phyloP scores from a whole-genome alignment of 2,797 vertebrate species.

The Chiroxiphia lanceolata region DNA sequence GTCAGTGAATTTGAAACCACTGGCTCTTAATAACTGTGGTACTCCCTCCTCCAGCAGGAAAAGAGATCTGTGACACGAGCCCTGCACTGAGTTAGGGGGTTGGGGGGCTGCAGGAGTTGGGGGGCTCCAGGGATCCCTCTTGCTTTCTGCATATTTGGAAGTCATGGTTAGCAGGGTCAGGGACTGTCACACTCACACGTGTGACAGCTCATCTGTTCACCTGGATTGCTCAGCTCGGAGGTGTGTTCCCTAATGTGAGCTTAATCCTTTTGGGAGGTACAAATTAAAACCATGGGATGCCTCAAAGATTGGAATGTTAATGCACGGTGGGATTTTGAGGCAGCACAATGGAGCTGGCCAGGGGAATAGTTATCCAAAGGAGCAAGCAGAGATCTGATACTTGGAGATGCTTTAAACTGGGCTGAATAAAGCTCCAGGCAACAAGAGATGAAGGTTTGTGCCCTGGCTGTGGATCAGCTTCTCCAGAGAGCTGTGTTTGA shows the following conservation, averaged over 20 bases:
- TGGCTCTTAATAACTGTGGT: not conserved
- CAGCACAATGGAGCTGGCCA: not conserved
- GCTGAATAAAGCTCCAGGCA: not conserved
- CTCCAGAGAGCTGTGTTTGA: not conserved
- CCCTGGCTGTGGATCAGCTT: not conserved
- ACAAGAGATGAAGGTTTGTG: not conserved
- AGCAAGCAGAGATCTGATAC: not conserved
- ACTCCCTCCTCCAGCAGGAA: not conserved
- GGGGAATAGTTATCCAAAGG: not conserved
- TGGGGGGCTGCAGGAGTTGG: not conserved
- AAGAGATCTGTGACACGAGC: fast-evolving
- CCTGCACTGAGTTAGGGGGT: fast-evolving
- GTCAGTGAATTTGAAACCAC: not conserved
- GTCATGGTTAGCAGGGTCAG: not conserved
- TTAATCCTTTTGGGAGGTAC: not conserved
- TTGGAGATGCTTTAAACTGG: not conserved
- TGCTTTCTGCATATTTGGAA: not conserved
- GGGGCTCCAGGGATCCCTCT: not conserved
- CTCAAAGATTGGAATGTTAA: not conserved
- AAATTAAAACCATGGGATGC: not conserved
- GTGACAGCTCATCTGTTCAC: not conserved
- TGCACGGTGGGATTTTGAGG: not conserved
- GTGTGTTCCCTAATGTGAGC: not conserved
- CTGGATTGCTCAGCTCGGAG: not conserved
- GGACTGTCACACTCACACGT: not conserved